Conservation (phyloP, 92 coral and sea anemone species). For the Epizoanthus stellaris region DNA sequence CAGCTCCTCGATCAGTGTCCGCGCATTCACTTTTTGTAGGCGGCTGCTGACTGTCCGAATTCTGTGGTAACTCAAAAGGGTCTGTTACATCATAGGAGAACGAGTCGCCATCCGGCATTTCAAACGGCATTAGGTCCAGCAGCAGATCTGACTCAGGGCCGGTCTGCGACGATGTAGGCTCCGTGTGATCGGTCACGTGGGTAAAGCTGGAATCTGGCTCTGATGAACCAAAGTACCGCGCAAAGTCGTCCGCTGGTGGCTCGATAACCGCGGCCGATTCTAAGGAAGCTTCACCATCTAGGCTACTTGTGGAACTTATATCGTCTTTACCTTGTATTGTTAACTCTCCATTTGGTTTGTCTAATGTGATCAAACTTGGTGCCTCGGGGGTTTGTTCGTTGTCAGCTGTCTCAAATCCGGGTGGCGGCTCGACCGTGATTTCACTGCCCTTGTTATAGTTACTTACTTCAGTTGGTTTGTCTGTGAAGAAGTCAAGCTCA, state of each 20-base stretch:
- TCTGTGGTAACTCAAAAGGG: not conserved
- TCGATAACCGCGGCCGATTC: not conserved
- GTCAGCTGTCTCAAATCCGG: constrained; percentile 13
- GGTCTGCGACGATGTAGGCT: not conserved
- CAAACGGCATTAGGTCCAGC: not conserved
- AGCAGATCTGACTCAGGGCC: not conserved
- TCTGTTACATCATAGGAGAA: not conserved
- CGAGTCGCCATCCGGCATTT: not conserved
- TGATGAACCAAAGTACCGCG: constrained; percentile 19
- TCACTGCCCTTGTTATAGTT: not conserved
- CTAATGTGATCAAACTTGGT: not conserved
- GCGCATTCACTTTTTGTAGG: not conserved
- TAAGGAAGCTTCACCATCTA: not conserved
- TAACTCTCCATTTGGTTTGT: not conserved
- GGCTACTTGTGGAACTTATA: not conserved
- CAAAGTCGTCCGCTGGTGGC: constrained; percentile 13
- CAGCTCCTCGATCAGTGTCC: not conserved
- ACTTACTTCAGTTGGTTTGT: constrained; percentile 6
- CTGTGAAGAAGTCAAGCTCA: constrained; percentile 5
- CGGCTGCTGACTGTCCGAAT: constrained; percentile 7
- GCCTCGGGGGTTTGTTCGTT: not conserved
- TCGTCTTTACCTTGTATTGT: not conserved
- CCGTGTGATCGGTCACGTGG: not conserved
- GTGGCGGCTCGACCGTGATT: constrained; percentile 24
- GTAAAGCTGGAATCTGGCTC: not conserved